These are phyloP conservation scores for Nasonia vitripennis DNA, from an alignment of 1,140 invertebrate species.

Conservation along the genomic window DNA sequence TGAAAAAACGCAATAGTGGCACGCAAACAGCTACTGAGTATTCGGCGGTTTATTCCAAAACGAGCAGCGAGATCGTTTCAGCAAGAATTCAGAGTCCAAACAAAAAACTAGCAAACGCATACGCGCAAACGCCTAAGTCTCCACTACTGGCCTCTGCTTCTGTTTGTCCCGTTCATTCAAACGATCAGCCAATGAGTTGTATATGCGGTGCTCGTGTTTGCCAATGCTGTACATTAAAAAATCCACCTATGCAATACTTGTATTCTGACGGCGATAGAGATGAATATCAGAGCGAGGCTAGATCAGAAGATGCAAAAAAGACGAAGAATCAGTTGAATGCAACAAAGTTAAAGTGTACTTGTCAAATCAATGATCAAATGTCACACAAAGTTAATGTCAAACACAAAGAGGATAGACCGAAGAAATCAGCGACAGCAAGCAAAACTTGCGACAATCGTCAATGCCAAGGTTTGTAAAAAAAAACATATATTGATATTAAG, in stretches of 20 bases:
- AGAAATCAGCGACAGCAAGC: background rate
- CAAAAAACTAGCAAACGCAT: conserved; percentile 56
- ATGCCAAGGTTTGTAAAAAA: conserved; percentile 34
- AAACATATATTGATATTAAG: background rate
- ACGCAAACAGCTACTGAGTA: conserved; percentile 64
- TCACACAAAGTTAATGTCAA: background rate
- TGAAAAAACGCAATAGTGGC: conserved; percentile 68
- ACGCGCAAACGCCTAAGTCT: conserved; percentile 57
- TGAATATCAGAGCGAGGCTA: background rate
- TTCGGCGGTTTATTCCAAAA: conserved; percentile 63
- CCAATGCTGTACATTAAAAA: conserved; percentile 35
- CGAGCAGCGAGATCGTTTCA: conserved; percentile 67
- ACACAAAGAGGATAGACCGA: background rate
- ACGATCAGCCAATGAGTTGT: conserved; percentile 34
- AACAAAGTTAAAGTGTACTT: conserved; percentile 61
- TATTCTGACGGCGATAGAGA: background rate
- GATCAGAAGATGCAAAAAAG: conserved; percentile 62
- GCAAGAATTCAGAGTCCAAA: conserved; percentile 48
- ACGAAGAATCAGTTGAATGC: conserved; percentile 69
- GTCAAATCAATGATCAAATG: conserved; percentile 39
- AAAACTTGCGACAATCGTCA: background rate
- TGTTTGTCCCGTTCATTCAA: conserved; percentile 53
- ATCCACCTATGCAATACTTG: background rate
- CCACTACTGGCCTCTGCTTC: conserved; percentile 7
- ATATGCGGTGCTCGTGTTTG: conserved; percentile 47